Base-by-base conservation (phyloP, 64 coral and sea anemone species). In the Astreopora myriophthalma region DNA sequence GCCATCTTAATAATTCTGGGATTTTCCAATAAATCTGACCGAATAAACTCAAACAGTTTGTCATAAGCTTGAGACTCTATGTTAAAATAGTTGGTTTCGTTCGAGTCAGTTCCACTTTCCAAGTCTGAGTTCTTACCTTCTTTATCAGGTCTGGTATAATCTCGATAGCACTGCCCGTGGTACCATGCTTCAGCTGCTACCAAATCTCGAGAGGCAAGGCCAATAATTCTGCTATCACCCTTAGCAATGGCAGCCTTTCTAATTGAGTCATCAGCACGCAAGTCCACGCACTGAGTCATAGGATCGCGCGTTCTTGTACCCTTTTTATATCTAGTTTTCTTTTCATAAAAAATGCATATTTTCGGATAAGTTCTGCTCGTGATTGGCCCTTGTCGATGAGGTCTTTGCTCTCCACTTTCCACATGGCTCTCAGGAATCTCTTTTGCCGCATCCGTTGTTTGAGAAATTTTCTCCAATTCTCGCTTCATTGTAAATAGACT, bases 401-500 rank as follows among this genome's bases (percentile, higher is more conserved):
- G 42, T 46, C 42, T 46, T 46, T 46, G 42, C 42, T 46, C 4
- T 46, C 11, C 11, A 11, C 42, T 40, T 26, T 9, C 28, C 66
- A 68, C 17, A 46, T 58, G 12, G 3, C 5, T 9, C 32, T 68
- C 75, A 14, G 10, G 3, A 79, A 42, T 39, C 12, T 78, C 27
- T 17, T 80, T 40, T 9, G 42, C 68, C 8, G 37, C 27, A 23
- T 24, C 67, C 12, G 26, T 70, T 70, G 31, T 20, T 73, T 48
- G 52, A 76, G 26, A 44, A 12, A 76, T 64, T 12, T 63, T 86
- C 2, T 86, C 37, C 0, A 92, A 29, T 3, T 92, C 90, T 92
- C 62, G 36, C 37, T 92, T 92, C 70, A 92, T 78, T 9, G 90
- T 92, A 76, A 77, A 92, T 76, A 86, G 31, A 33, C 82, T 86